Evolutionary conservation across 2,797 vertebrate genomes (phyloP), one percentile per base, ranked within the genome.

Genomic region (Staurois parvus): DNA sequence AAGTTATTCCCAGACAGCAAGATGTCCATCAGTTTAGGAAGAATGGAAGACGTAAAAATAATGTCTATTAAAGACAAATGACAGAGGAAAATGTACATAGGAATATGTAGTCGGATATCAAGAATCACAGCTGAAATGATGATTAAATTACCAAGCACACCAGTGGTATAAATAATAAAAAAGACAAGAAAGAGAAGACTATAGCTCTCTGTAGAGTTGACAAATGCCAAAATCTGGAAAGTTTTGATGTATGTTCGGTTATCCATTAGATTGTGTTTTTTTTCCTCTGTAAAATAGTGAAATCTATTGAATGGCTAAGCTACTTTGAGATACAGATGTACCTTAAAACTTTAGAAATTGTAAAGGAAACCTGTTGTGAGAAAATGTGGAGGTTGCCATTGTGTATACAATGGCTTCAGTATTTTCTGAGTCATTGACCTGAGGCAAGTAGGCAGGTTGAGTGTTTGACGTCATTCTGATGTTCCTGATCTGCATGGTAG

Each of bases 1-100:
- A 32, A 76, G 42, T 64, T 81, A 29, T 85, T 76, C 28, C 84
- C 73, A 3, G 79, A 59, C 6, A 85, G 32, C 59, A 81, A 68
- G 69, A 81, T 85, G 34, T 81, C 78, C 84, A 85, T 76, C 48
- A 85, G 79, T 48, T 77, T 85, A 13, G 79, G 79, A 26, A 85
- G 64, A 67, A 79, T 85, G 74, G 73, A 69, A 30, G 79, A 81
- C 9, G 62, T 85, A 9, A 76, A 85, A 24, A 68, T 70, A 28
- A 85, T 76, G 40, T 85, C 84, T 4, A 85, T 73, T 13, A 40
- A 21, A 15, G 84, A 85, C 32, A 85, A 32, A 34, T 85, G 76
- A 24, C 72, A 81, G 13, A 85, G 64, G 11, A 85, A 81, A 12
- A 62, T 42, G 24, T 85, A 85, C 84, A 85, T 85, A 19, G 84